Percentiles rank a stretch among this genome's conserved stretches.
These are phyloP conservation scores for Leptinotarsa peninsularis DNA, from an alignment of 2,888 invertebrate species.

Conservation along the genomic window DNA sequence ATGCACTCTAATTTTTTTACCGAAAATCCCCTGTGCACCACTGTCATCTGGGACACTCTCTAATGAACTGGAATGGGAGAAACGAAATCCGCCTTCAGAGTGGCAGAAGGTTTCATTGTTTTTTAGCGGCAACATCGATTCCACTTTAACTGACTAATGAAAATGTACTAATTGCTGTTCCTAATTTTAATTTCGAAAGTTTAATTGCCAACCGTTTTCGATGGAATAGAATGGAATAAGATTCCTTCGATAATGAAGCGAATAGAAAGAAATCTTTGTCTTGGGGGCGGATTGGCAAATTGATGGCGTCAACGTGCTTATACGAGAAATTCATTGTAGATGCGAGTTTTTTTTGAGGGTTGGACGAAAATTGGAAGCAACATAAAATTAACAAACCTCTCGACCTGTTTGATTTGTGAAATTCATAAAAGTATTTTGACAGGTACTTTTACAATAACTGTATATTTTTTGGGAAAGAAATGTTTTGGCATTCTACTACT, in stretches of 20 bases:
- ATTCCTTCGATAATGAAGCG: constrained; percentile 13
- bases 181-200: constrained; percentile 8
- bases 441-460: too few relatives aligned
- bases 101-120: background rate
- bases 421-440: too few relatives aligned
- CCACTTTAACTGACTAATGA: constrained; percentile 7
- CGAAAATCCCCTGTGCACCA: background rate
- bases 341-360: background rate
- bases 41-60: constrained; percentile 1
- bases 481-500: too few relatives aligned
- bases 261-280: background rate
- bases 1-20: too few relatives aligned
- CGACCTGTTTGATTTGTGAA: too few relatives aligned
- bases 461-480: too few relatives aligned
- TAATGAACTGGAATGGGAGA: constrained; percentile 7
- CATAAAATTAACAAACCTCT: too few relatives aligned
- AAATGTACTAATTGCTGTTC: constrained; percentile 12
- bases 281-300: background rate
- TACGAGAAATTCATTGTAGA: background rate
- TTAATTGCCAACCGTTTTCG: background rate
- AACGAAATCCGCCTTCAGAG: background rate
- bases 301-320: background rate
- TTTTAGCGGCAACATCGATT: constrained; percentile 11
- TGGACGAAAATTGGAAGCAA: too few relatives aligned
- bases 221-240: background rate